Evolutionary conservation across 2,797 vertebrate species (phyloP).

Genomic region (Pipistrellus pipistrellus): DNA sequence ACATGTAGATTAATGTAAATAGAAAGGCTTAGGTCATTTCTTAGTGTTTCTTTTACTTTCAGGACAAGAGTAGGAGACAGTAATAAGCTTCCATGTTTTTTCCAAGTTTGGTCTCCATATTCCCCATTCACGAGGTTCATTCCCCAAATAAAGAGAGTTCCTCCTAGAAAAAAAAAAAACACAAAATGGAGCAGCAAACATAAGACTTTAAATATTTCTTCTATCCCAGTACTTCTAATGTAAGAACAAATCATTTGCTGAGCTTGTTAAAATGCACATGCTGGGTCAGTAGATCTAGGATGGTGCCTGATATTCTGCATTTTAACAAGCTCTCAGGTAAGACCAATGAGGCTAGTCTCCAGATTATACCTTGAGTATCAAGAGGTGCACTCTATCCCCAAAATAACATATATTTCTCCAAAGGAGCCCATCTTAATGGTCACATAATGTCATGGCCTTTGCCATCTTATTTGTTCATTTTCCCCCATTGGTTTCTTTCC

Average conservation of each 20-base stretch:
- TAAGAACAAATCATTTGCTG: neutral
- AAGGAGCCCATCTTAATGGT: neutral
- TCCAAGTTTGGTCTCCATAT: neutral
- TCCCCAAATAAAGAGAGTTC: neutral
- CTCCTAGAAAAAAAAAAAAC: conserved; percentile 12
- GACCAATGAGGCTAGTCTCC: neutral
- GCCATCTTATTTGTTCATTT: neutral
- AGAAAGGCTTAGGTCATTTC: neutral
- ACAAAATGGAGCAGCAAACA: neutral
- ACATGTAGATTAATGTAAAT: neutral
- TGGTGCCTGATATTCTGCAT: neutral
- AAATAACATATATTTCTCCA: neutral
- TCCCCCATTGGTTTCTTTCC: neutral
- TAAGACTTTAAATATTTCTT: neutral
- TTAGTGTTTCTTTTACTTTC: neutral
- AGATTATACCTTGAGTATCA: neutral
- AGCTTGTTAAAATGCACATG: neutral
- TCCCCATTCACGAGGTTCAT: neutral
- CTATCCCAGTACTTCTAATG: neutral
- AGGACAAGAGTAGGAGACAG: neutral
- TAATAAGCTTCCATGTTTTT: neutral
- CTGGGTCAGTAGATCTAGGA: too few species aligned
- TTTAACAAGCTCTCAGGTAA: neutral
- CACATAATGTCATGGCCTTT: neutral
- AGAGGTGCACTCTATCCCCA: neutral